Base-by-base conservation (phyloP, 2,797 vertebrate species). In the Diceros bicornis region DNA sequence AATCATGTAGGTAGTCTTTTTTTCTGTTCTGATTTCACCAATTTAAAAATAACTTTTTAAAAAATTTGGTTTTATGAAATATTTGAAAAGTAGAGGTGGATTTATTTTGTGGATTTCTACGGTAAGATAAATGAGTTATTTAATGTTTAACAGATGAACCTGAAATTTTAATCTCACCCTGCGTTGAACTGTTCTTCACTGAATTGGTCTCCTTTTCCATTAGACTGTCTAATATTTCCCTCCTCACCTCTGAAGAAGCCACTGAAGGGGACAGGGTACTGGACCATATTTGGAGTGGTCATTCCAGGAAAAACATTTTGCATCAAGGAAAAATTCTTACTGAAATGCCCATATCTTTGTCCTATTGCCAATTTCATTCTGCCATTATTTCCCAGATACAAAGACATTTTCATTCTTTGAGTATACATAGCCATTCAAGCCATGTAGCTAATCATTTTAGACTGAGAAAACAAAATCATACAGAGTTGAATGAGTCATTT, bases 381-480 rank as follows among this genome's bases (percentile, higher is more conserved):
- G 20, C 6, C 50, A 11, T 88, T 72, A 89, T 93, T 88, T 59
- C 32, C 25, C 34, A 72, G 8, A 66, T 68, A 55, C 29, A 86
- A 86, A 62, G 29, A 77, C 20, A 55, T 87, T 68, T 89, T 68
- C 55, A 83, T 91, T 91, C 32, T 91, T 83, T 72, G 52, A 89
- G 59, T 75, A 6, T 77, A 32, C 21, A 75, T 72, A 75, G 18
- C 64, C 79, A 68, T 79, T 66, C 50, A 75, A 83, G 1, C 34
- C 72, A 89, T 55, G 32, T 8, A 68, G 52, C 59, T 85, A 81
- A 88, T 81, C 44, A 89, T 55, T 95, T 94, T 81, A 91, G 41
- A 62, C 11, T 47, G 74, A 85, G 61, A 77, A 96, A 96, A 96
- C 41, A 96, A 94, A 94, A 84, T 75, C 91, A 82, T 57, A 62